phyloP scores from a whole-genome alignment of 2,797 vertebrate species.

The Merluccius polli region DNA sequence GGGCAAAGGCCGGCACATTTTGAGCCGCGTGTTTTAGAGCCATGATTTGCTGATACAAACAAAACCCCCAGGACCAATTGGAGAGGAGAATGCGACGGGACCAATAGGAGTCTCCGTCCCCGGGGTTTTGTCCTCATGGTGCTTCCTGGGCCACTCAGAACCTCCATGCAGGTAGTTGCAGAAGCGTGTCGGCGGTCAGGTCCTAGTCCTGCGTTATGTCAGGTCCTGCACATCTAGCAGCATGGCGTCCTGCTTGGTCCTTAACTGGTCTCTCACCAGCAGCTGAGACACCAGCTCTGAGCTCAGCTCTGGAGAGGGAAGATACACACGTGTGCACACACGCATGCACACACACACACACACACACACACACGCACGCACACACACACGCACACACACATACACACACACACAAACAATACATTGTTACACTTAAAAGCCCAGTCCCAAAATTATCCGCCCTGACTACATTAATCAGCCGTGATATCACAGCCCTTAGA shows the following conservation, averaged over 20 bases:
- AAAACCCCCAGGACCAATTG: neutral
- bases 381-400: neutral
- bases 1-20: neutral
- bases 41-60: neutral
- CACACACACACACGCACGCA: neutral
- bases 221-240: conserved; percentile 68
- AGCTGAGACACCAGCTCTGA: conserved; percentile 68
- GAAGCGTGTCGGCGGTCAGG: neutral
- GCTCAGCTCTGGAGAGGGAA: conserved; percentile 61
- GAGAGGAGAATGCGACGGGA: neutral
- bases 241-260: conserved; percentile 71
- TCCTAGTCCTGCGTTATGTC: conserved; percentile 40
- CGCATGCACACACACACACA: neutral
- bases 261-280: conserved; percentile 66
- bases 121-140: neutral
- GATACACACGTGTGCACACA: neutral
- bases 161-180: neutral
- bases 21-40: neutral
- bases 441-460: neutral
- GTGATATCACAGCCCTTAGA: neutral
- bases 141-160: neutral
- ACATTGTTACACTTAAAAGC: neutral
- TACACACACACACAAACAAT: neutral
- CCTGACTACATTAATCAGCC: neutral
- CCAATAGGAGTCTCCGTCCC: neutral